A percentile compares a stretch with the other conserved stretches of the same genome.
Conservation (phyloP, 2,797 vertebrate species). For the Pantherophis vulpinus region DNA sequence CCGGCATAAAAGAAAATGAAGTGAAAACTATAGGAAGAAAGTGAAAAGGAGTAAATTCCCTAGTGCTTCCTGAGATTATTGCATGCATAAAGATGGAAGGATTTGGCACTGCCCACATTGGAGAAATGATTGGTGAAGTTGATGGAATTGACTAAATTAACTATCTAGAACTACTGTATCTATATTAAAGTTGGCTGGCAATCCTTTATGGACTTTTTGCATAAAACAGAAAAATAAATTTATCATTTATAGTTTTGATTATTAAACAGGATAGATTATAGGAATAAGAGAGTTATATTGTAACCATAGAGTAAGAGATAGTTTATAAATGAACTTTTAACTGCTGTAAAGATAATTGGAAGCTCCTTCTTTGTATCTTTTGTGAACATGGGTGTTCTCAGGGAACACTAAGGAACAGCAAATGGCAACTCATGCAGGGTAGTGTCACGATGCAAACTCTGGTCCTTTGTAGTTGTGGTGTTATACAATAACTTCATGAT, state of each 20-base stretch:
- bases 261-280: neutral
- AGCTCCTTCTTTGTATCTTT: neutral
- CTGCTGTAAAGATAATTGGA: neutral
- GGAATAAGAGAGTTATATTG: neutral
- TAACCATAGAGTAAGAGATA: neutral
- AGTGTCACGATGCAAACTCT: neutral
- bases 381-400: neutral
- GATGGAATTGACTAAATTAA: neutral
- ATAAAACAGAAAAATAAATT: neutral
- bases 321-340: neutral
- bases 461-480: neutral
- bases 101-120: neutral
- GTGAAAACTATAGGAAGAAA: neutral
- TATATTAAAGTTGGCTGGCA: neutral
- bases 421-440: neutral
- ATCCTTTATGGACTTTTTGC: neutral
- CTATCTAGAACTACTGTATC: neutral
- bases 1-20: neutral
- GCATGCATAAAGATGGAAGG: neutral
- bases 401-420: neutral
- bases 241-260: neutral
- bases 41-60: neutral
- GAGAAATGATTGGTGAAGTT: neutral
- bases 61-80: neutral
- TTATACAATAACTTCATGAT: neutral